Percentiles rank a stretch among this genome's conserved stretches.
phyloP scores from a whole-genome alignment of 2,888 invertebrate genomes.

The Microctonus brassicae region DNA sequence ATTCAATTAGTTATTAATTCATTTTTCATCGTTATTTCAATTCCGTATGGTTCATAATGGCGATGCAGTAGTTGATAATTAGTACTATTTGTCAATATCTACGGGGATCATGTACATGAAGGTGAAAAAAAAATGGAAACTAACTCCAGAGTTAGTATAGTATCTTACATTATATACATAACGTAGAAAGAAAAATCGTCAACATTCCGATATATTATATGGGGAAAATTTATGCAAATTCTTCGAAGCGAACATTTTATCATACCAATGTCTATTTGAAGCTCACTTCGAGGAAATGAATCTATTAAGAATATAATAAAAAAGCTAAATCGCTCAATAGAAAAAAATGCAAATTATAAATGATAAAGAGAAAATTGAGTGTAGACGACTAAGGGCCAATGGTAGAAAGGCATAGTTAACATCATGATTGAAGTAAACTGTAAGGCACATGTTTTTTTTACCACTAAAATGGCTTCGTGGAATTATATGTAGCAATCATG shows the following conservation, averaged over 20 bases:
- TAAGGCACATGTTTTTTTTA: neutral
- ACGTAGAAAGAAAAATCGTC: constrained; percentile 35
- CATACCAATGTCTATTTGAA: neutral
- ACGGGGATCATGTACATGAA: neutral
- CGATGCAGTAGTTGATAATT: neutral
- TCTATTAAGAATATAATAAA: neutral
- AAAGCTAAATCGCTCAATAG: neutral
- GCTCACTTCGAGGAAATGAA: neutral
- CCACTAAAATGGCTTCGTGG: constrained; percentile 15
- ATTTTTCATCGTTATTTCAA: too few species aligned
- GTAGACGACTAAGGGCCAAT: constrained; percentile 22
- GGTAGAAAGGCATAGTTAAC: constrained; percentile 8
- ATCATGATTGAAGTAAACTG: neutral
- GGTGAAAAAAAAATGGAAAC: constrained; percentile 44
- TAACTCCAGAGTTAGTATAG: constrained; percentile 40
- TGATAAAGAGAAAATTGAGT: constrained; percentile 19
- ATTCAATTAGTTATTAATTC: too few species aligned
- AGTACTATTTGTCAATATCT: constrained; percentile 22
- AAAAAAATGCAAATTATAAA: constrained; percentile 13
- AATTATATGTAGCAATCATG: neutral
- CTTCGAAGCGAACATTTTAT: neutral
- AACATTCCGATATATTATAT: constrained; percentile 54
- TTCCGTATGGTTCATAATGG: too few species aligned
- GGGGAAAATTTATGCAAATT: neutral
- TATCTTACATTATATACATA: constrained; percentile 31